Conservation (phyloP, 2,113 vertebrate species). For the Gnathonemus longibarbis region DNA sequence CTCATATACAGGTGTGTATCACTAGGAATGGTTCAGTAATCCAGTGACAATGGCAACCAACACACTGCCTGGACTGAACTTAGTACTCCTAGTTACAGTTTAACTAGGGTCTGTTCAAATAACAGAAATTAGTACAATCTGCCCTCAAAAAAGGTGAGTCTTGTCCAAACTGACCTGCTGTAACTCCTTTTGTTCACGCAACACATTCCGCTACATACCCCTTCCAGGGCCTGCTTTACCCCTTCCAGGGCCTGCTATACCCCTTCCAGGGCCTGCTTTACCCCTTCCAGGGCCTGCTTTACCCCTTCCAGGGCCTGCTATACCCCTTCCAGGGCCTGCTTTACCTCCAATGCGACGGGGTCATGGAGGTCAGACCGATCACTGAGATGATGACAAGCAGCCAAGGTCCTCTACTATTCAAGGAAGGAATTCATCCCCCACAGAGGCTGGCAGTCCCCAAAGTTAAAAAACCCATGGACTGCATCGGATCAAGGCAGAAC, state of each 20-base stretch:
- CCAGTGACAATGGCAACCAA: background rate
- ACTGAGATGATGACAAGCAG: background rate
- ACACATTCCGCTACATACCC: background rate
- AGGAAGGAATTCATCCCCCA: background rate
- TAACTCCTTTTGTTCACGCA: background rate
- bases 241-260: too few relatives aligned
- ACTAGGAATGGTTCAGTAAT: background rate
- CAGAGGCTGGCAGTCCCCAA: background rate
- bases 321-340: background rate
- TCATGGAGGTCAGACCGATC: background rate
- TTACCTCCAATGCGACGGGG: background rate
- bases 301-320: background rate
- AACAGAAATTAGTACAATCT: background rate
- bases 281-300: too few relatives aligned
- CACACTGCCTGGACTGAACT: background rate
- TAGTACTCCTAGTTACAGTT: background rate
- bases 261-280: too few relatives aligned
- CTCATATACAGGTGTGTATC: background rate
- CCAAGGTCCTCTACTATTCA: background rate
- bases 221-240: background rate
- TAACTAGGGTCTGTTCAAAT: background rate
- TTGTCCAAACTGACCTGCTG: background rate
- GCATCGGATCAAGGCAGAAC: background rate
- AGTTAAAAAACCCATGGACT: background rate
- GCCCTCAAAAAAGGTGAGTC: background rate